These are phyloP conservation scores for Cherax quadricarinatus DNA, from an alignment of 1,140 invertebrate species.

Conservation along the genomic window DNA sequence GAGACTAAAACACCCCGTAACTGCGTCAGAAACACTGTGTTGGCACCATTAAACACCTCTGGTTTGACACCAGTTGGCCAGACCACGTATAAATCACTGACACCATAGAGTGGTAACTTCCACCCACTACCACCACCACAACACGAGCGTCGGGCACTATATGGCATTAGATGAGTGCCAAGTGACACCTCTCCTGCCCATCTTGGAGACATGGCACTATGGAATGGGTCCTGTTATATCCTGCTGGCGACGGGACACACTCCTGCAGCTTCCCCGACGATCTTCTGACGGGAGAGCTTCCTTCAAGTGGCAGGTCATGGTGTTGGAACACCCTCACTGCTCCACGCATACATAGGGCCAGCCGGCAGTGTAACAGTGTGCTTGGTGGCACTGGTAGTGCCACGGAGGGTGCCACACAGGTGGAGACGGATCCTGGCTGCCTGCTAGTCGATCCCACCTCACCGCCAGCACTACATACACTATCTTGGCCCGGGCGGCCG, in stretches of 20 bases:
- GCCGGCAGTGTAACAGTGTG: conserved; percentile 12
- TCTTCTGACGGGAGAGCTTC: not conserved
- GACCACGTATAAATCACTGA: conserved; percentile 23
- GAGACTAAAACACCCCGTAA: not conserved
- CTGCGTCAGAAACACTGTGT: conserved; percentile 27
- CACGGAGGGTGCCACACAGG: conserved; percentile 29
- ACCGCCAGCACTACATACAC: conserved; percentile 63
- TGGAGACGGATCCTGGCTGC: conserved; percentile 50
- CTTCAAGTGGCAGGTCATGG: conserved; percentile 39
- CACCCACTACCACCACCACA: not conserved
- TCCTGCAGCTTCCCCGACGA: conserved; percentile 35
- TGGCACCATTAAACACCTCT: conserved; percentile 32
- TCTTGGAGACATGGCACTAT: conserved; percentile 55
- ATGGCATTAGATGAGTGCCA: conserved; percentile 12
- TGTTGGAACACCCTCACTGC: conserved; percentile 35
- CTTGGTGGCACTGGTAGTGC: conserved; percentile 18
- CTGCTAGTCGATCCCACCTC: conserved; percentile 55
- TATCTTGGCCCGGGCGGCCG: conserved; percentile 54
- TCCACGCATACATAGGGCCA: not conserved
- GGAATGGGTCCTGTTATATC: not conserved
- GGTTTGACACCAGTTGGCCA: conserved; percentile 10
- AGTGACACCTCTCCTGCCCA: conserved; percentile 63
- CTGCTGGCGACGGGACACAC: conserved; percentile 1
- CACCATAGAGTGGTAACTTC: conserved; percentile 22
- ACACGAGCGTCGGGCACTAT: conserved; percentile 34